phyloP scores from a whole-genome alignment of 2,113 vertebrate species.

The Dicerorhinus sumatrensis region DNA sequence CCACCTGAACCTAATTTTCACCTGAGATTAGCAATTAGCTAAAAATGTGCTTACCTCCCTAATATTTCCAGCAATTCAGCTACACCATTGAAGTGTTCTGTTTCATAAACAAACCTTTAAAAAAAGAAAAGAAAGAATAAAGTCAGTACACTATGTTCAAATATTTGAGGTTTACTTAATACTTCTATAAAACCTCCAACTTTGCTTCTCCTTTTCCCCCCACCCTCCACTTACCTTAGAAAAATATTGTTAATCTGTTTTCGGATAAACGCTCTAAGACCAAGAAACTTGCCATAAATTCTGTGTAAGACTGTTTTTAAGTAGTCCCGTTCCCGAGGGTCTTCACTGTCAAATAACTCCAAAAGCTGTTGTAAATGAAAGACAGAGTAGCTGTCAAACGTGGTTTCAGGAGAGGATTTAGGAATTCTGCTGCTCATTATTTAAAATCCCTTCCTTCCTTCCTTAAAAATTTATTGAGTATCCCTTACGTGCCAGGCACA shows the following conservation, averaged over 20 bases:
- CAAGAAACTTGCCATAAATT: constrained; percentile 99
- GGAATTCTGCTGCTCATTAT: not conserved
- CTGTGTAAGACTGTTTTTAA: constrained; percentile 99
- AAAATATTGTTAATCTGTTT: constrained; percentile 99
- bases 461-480: not conserved
- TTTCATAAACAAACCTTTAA: constrained; percentile 99
- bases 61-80: constrained; percentile 99
- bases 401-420: not conserved
- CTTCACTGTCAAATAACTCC: constrained; percentile 99
- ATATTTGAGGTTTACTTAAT: constrained; percentile 61
- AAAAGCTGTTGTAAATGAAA: constrained; percentile 90
- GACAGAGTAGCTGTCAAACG: constrained; percentile 59
- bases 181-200: not conserved
- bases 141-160: not conserved
- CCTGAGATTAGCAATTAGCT: constrained; percentile 38
- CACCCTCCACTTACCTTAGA: constrained; percentile 95
- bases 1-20: not conserved
- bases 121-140: constrained; percentile 63
- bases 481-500: not conserved
- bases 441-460: not conserved
- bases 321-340: constrained; percentile 99
- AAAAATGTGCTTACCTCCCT: constrained; percentile 93
- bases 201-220: constrained; percentile 1
- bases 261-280: constrained; percentile 99
- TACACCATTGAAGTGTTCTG: constrained; percentile 99